A percentile compares a stretch with the other conserved stretches of the same genome.
phyloP scores from a whole-genome alignment of 2,113 vertebrate genomes.

The Callopanchax toddi region DNA sequence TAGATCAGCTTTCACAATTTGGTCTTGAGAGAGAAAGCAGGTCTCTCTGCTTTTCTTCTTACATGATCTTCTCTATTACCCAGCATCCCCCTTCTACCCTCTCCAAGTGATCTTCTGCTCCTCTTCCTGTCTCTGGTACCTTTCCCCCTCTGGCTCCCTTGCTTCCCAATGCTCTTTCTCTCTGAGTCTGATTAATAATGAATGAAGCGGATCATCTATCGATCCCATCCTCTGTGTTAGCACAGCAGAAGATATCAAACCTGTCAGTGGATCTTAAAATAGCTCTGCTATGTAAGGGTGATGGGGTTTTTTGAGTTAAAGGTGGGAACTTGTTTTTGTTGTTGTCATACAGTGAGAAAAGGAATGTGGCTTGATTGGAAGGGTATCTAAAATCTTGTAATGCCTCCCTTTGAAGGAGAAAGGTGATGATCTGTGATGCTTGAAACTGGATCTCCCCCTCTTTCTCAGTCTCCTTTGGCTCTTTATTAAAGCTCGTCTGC shows the following conservation, averaged over 20 bases:
- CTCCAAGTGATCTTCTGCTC: constrained; percentile 50
- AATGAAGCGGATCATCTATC: constrained; percentile 80
- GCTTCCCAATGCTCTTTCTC: constrained; percentile 61
- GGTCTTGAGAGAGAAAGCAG: constrained; percentile 29
- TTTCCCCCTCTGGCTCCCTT: constrained; percentile 55
- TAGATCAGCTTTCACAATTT: neutral
- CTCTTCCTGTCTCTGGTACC: constrained; percentile 48
- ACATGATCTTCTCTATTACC: constrained; percentile 56
- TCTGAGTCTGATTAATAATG: constrained; percentile 77
- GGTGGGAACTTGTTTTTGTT: constrained; percentile 5
- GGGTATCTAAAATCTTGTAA: constrained; percentile 25
- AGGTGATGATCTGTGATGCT: constrained; percentile 62
- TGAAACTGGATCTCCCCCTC: constrained; percentile 48
- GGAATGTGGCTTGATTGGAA: constrained; percentile 22
- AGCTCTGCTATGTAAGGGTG: constrained; percentile 37
- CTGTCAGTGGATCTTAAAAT: constrained; percentile 74
- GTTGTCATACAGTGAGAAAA: neutral
- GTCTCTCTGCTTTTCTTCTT: too few species aligned
- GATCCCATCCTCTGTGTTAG: constrained; percentile 75
- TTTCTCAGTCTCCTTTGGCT: constrained; percentile 45
- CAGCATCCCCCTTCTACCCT: constrained; percentile 50
- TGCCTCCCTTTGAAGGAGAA: constrained; percentile 51
- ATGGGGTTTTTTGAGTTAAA: constrained; percentile 36
- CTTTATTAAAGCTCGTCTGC: constrained; percentile 40
- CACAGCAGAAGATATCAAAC: constrained; percentile 76